Conservation (phyloP, 2,797 vertebrate genomes). For the Menidia menidia region DNA sequence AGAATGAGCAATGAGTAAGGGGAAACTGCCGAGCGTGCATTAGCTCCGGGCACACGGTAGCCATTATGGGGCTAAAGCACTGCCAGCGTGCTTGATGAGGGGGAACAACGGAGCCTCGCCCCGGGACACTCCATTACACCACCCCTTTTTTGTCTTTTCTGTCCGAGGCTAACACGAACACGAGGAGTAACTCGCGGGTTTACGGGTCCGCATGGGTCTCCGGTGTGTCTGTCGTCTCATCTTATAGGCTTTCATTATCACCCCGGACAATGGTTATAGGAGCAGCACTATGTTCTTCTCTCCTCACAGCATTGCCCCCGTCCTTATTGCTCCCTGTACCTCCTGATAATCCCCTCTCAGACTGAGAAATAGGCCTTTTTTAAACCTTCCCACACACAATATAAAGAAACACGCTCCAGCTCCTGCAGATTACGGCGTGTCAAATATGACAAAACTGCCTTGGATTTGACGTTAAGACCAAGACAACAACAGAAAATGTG, state of each 20-base stretch:
- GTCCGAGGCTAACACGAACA: conserved; percentile 52
- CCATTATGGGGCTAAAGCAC: conserved; percentile 80
- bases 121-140: conserved; percentile 80
- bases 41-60: conserved; percentile 68
- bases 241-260: conserved; percentile 48
- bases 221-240: conserved; percentile 39
- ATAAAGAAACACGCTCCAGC: conserved; percentile 24
- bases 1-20: conserved; percentile 77
- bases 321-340: conserved; percentile 10
- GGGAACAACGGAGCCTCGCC: conserved; percentile 74
- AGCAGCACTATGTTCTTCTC: conserved; percentile 2
- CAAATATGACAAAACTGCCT: conserved; percentile 31
- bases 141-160: conserved; percentile 78
- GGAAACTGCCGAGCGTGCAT: conserved; percentile 59
- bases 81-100: conserved; percentile 79
- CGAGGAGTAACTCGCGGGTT: conserved; percentile 37
- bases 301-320: neutral
- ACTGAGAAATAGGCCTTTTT: conserved; percentile 16
- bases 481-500: neutral
- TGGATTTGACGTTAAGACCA: conserved; percentile 8
- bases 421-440: conserved; percentile 41
- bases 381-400: conserved; percentile 28
- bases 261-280: conserved; percentile 21
- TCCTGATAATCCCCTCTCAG: conserved; percentile 28
- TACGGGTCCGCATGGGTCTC: conserved; percentile 29